Base-by-base conservation (phyloP, 1,140 invertebrate genomes). In the Drosophila parvula region DNA sequence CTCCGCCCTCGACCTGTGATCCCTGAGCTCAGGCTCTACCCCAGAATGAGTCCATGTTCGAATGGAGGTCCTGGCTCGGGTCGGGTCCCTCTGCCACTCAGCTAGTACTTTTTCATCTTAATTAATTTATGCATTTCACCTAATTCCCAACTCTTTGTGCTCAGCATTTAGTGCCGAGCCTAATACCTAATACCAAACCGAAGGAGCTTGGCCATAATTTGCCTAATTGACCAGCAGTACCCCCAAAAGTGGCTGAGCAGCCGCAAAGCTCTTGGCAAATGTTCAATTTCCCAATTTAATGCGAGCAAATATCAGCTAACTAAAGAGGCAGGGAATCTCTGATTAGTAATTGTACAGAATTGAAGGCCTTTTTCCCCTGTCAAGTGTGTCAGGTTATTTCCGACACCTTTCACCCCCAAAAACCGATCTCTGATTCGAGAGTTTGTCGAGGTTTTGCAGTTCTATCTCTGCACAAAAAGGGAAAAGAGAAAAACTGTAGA, bases 71-170 rank as follows among this genome's bases (percentile, higher is more conserved):
- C 3, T 22, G 7, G 12, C 44, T 8, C 22, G 11, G 10, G 47
- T 30, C 16, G 10, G 10, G 34, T 44, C 58, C 43, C 62, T 38
- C 38, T 28, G 56, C 43, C 62, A 53, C 63, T 10, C 7, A 7
- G 12, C 38, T 18, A 38, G 32, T 18, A 27, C 51, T 55, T 55
- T 55, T 55, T 55, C 55, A 27, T 71, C 63, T 82, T 82, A 82
- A 82, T 83, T 83, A 82, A 78, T 74, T 82, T 65, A 65, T 50
- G 59, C 47, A 71, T 53, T 73, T 51, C 9, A 48, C 34, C 30
- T 56, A 36, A 65, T 53, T 47, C 38, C 27, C 53, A 28, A 53
- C 34, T 38, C 51, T 27, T 53, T 38, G 34, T 5, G 8, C 18
- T 6, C 5, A 27, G 1, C 22, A 22, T 22, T 22, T 22, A 22